Evolutionary conservation across 2,113 vertebrate genomes (phyloP).

Genomic region (Actenoides lindsayi): DNA sequence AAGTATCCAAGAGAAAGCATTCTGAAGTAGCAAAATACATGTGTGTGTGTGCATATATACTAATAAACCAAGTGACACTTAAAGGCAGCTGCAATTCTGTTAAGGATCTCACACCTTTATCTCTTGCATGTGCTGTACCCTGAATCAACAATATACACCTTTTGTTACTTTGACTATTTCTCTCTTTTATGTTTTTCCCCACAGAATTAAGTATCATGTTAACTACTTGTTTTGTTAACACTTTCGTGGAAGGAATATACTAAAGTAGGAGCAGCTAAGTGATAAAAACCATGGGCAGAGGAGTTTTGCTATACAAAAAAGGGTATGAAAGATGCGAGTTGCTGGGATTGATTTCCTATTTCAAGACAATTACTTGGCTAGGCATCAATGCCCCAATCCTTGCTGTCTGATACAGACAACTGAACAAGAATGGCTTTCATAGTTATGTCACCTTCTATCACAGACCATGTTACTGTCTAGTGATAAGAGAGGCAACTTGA

Average conservation of each 20-base stretch:
- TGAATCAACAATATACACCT: neutral
- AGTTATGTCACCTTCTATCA: slow-evolving; percentile 51
- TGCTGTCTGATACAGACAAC: slow-evolving; percentile 24
- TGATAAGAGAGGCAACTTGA: slow-evolving; percentile 60
- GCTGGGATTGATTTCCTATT: neutral
- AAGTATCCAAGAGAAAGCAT: neutral
- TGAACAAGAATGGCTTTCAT: slow-evolving; percentile 58
- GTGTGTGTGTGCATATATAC: neutral
- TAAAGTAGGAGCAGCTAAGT: neutral
- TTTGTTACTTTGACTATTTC: neutral
- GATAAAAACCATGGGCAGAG: neutral
- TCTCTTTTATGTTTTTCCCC: neutral
- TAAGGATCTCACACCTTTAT: neutral
- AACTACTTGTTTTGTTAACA: slow-evolving; percentile 2
- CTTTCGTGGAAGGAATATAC: neutral
- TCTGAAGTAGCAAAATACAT: neutral
- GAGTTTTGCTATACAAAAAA: neutral
- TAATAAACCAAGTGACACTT: neutral
- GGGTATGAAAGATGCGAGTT: neutral
- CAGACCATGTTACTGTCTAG: neutral
- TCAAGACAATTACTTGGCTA: slow-evolving; percentile 42
- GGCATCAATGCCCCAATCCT: slow-evolving; percentile 43
- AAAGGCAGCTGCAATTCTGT: neutral
- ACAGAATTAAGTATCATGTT: neutral
- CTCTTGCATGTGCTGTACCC: neutral